Evolutionary conservation across 2,797 vertebrate species (phyloP), one percentile per base, ranked within the genome.

Genomic region (Tenualosa thibaudeaui): DNA sequence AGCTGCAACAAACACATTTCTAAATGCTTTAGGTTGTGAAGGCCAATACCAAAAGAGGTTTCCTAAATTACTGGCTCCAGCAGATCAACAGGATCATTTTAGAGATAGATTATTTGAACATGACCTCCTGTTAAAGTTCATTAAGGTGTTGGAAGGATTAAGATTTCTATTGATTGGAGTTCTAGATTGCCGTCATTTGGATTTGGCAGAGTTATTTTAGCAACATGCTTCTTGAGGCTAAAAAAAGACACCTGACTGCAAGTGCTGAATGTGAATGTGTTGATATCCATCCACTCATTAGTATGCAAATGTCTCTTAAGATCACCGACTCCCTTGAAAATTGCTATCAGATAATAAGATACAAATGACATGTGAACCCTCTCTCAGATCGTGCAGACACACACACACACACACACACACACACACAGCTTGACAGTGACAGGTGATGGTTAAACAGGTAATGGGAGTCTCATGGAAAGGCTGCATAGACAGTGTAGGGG

Each of bases 341-440:
- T 75, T 75, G 68, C 15, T 75, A 75, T 75, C 68, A 75, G 68
- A 75, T 75, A 43, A 75, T 75, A 75, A 75, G 68, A 43, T 75
- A 3, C 3, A 19, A 75, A 43, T 75, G 37, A 75, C 68, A 17
- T 75, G 12, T 75, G 68, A 75, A 40, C 37, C 31, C 4, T 15
- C 37, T 17, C 68, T 17, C 1, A 40, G 13, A 40, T 13, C 3
- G 15, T 75, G 68, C 13, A 17, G 68, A 75, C 31, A 40, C 2
- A 75, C 37, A 43, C 31, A 37, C 31, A 71, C 37, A 19, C 24
- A 68, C 24, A 31, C 31, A 31, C 31, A 31, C 31, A 31, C 31
- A 31, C 31, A 31, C 31, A 31, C 31, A 31, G 1, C 12, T 0
- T 10, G 24, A 68, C 56, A 60, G 62, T 65, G 62, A 13, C 26